Evolutionary conservation across 2,113 vertebrate genomes (phyloP), one percentile per base, ranked within the genome.

Genomic region (Calidris pygmaea): DNA sequence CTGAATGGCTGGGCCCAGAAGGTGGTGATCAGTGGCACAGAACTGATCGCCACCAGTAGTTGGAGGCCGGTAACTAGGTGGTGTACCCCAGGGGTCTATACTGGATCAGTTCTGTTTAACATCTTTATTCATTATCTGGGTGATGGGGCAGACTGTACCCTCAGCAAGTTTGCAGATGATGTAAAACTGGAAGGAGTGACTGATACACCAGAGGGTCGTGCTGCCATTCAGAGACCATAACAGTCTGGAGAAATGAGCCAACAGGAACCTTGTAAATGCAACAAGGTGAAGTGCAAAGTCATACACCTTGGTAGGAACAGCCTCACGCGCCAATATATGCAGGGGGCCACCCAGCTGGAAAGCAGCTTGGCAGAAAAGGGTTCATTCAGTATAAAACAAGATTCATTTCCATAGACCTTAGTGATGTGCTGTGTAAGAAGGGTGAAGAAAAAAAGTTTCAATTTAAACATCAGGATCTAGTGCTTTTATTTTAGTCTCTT

Each of bases 321-420:
- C 2, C 2, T 7, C 30, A 22, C 8, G n/a, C 23, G 76, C 8
- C 13, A 22, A 4, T 45, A 2, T 34, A 8, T 17, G 3, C 34
- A 26, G 24, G 2, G 12, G 7, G 3, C 5, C n/a, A 53, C 11
- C 4, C 2, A 56, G 14, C 6, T 32, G 23, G 15, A 53, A 68
- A 90, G n/a, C 18, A 78, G 8, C 13, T 71, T 74, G 39, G 15
- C n/a, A 72, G 34, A 52, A 53, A 62, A 76, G 3, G 32, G 6
- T 1, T 67, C 7, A 37, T 66, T 80, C 34, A 41, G 17, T 71
- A 53, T 16, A 39, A 85, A 88, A 2, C 6, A 63, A 45, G 30
- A 22, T 41, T 63, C 0, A 29, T 70, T 85, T 76, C 24, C 23
- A 8, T 4, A 60, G 26, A 81, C 4, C 15, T 70, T 60, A 73